These are phyloP conservation scores for Xestia sexstrigata DNA, from an alignment of 2,888 invertebrate species.

Conservation along the genomic window DNA sequence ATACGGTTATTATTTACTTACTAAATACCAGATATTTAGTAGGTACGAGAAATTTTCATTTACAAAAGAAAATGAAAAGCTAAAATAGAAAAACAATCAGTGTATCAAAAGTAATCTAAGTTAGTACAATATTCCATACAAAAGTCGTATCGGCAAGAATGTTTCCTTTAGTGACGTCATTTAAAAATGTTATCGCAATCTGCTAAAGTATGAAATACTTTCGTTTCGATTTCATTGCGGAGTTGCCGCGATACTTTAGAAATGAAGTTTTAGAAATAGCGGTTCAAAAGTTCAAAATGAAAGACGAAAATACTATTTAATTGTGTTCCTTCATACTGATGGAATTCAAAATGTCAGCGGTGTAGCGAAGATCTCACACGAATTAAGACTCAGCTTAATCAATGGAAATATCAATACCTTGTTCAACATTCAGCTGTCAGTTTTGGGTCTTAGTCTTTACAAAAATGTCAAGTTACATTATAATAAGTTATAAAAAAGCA, in stretches of 20 bases:
- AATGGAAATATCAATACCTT: slow-evolving; percentile 35
- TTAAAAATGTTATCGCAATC: slow-evolving; percentile 14
- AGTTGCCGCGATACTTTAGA: slow-evolving; percentile 28
- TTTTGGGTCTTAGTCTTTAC: not conserved
- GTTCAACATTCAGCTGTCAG: slow-evolving; percentile 1
- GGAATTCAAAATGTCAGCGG: slow-evolving; percentile 19
- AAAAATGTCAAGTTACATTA: slow-evolving; percentile 39
- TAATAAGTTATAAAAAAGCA: slow-evolving; percentile 50
- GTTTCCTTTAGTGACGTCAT: slow-evolving; percentile 26
- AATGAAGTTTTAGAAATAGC: slow-evolving; percentile 34
- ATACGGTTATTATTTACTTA: not conserved
- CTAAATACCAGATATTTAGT: slow-evolving; percentile 17
- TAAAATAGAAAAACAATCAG: slow-evolving; percentile 45
- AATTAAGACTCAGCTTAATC: slow-evolving; percentile 54
- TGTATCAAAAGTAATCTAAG: slow-evolving; percentile 53
- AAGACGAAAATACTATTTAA: slow-evolving; percentile 19
- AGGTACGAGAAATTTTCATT: slow-evolving; percentile 42
- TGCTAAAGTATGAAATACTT: slow-evolving; percentile 23
- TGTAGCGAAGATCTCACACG: slow-evolving; percentile 32
- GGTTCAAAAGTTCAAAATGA: slow-evolving; percentile 34
- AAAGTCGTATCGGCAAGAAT: slow-evolving; percentile 46
- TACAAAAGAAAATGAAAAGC: slow-evolving; percentile 47
- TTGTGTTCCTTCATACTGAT: not conserved
- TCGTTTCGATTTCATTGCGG: slow-evolving; percentile 31
- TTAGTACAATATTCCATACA: slow-evolving; percentile 50